A percentile compares a stretch with the other conserved stretches of the same genome.
These are phyloP conservation scores for Thelohanellus kitauei DNA, from an alignment of 30 jellyfish, hydroid and myxozoan species.

Conservation along the genomic window DNA sequence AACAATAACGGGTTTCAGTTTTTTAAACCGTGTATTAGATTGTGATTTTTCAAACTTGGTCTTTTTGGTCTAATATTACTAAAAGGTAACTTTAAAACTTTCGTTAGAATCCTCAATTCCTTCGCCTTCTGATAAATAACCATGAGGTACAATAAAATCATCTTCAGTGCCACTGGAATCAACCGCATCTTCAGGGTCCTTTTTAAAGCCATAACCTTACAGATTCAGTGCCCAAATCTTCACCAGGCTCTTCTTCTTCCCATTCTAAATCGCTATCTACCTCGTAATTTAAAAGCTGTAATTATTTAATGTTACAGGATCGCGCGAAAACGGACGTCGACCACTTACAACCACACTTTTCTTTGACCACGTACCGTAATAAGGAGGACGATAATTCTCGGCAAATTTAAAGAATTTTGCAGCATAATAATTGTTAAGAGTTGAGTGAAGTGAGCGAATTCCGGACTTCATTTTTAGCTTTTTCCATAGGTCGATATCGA, in stretches of 20 bases:
- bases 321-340: constrained; percentile 30
- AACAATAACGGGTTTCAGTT: too few relatives aligned
- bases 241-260: constrained; percentile 98
- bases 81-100: too few relatives aligned
- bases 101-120: constrained; percentile 22
- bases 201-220: too few relatives aligned
- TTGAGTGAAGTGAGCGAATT: too few relatives aligned
- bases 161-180: constrained; percentile 71
- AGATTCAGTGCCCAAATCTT: too few relatives aligned
- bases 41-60: too few relatives aligned
- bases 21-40: too few relatives aligned
- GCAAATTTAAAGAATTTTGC: constrained; percentile 44
- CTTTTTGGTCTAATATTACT: too few relatives aligned
- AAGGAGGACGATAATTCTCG: constrained; percentile 84
- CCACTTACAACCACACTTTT: constrained; percentile 17
- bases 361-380: constrained; percentile 75
- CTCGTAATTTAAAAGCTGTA: constrained; percentile 44
- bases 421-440: too few relatives aligned
- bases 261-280: constrained; percentile 91
- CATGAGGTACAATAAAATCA: constrained; percentile 95
- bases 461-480: too few relatives aligned
- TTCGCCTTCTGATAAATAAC: constrained; percentile 86
- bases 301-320: constrained; percentile 16
- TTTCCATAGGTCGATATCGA: too few relatives aligned
- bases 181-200: constrained; percentile 41